Base-by-base conservation (phyloP, 2,113 vertebrate species). In the Oncorhynchus nerka region DNA sequence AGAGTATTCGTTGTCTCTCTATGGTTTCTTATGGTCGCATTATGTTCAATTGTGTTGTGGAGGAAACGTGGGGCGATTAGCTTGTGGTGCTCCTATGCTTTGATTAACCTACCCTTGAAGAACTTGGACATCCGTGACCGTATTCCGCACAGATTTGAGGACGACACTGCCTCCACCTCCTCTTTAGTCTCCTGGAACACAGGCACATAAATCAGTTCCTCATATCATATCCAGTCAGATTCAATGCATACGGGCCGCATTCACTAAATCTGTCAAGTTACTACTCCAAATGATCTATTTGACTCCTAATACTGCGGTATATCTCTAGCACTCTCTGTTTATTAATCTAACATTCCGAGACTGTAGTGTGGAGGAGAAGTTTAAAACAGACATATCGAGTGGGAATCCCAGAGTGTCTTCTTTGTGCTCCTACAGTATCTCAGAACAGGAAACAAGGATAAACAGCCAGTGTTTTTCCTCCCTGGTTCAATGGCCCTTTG, bases 61-160 rank as follows among this genome's bases (percentile, higher is more conserved):
- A 81, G 15, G 51, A 55, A 55, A 55, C 51, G 16, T 81, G 86
- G 89, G 81, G 67, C 2, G 32, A 5, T 11, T n/a, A 67, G 67
- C 4, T 0, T 62, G 59, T 16, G 16, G 67, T 20, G 30, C 30
- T 68, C 45, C 30, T 68, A 1, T 82, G 87, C 89, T 87, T 92
- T 91, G 84, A 90, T 91, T 91, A 90, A 86, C 89, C 83, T 90
- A 92, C 89, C 90, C 90, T 93, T 94, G 89, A 92, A 84, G 86
- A 87, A 81, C 67, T 34, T 72, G 87, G 83, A 87, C 81, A 87
- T 79, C 79, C 81, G 71, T 83, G 84, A 85, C 80, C 73, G 82
- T 86, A 84, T 80, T 86, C 80, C 67, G 68, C 65, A 5, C 65
- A 78, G 82, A 81, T 82, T 71, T 70, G 76, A 85, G 80, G 78